Conservation (phyloP, 2,797 vertebrate genomes). For the Thunnus albacares region DNA sequence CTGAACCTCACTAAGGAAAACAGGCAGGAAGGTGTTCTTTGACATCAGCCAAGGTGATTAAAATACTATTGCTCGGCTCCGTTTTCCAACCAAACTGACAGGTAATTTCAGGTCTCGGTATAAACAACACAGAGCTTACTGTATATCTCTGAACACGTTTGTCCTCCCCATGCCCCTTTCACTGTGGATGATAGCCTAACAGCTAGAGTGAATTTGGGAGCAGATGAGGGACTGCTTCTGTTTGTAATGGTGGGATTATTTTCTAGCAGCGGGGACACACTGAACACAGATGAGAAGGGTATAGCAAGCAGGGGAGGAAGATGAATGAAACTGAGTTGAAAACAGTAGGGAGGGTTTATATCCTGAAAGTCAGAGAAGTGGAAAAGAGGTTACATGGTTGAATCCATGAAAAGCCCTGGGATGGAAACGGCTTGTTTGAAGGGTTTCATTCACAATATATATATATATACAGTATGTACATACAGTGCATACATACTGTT, state of each 20-base stretch:
- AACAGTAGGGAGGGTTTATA: slow-evolving; percentile 2
- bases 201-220: slow-evolving; percentile 59
- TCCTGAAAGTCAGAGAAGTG: slow-evolving; percentile 32
- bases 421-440: background rate
- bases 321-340: slow-evolving; percentile 24
- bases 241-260: slow-evolving; percentile 60
- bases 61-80: slow-evolving; percentile 64
- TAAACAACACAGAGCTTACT: slow-evolving; percentile 64
- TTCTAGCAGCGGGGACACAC: slow-evolving; percentile 27
- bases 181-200: slow-evolving; percentile 58
- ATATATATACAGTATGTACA: background rate
- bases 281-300: slow-evolving; percentile 35
- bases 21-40: slow-evolving; percentile 54
- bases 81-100: slow-evolving; percentile 72
- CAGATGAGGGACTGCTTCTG: slow-evolving; percentile 54
- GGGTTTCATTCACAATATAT: background rate
- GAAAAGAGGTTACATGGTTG: slow-evolving; percentile 21
- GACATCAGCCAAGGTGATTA: slow-evolving; percentile 72
- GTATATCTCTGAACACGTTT: slow-evolving; percentile 59
- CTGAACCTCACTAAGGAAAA: slow-evolving; percentile 35
- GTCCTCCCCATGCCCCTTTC: slow-evolving; percentile 65
- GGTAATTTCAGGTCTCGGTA: slow-evolving; percentile 72
- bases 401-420: background rate
- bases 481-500: background rate
- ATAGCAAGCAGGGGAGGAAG: background rate